Evolutionary conservation across 2,113 vertebrate genomes (phyloP), one percentile per base, ranked within the genome.

Genomic region (Morone chrysops): DNA sequence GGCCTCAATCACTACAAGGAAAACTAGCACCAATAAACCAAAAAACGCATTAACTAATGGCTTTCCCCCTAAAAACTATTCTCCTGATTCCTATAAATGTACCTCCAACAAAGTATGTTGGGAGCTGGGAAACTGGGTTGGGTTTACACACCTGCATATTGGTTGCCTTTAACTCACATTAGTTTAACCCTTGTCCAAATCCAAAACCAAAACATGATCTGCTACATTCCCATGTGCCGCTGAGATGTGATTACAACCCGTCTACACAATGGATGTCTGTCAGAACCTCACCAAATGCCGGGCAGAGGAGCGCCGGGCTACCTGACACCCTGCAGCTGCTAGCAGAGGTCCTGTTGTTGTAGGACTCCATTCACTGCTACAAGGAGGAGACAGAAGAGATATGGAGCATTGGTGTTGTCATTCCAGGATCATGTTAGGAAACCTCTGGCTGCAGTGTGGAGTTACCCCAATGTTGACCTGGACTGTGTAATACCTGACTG

Each of bases 291-390:
- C 61, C 91, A 78, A 82, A 87, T 86, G 88, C 48, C 66, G 2
- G 77, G 74, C 69, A 53, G 70, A 78, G 85, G 54, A 77, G 84
- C 68, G 57, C 57, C 0, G 4, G 67, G 90, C 80, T 70, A 94
- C 87, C 80, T 70, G 87, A 93, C 86, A 91, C 90, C 83, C 61
- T 78, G 86, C 92, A 94, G 92, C 92, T 94, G 90, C 86, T 78
- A 43, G 78, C 50, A 18, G 47, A 63, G 89, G 57, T 79, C 86
- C 69, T 87, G 84, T 87, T 84, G 43, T 87, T 89, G 70, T 63
- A 87, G 62, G 61, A 78, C 66, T 81, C 66, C 47, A 54, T 70
- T 82, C 75, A 18, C 63, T 25, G 61, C 60, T 66, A 57, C 69
- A 41, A 54, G 61, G 18, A 69, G 65, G 5, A 78, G 43, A 75